Evolutionary conservation across 2,797 vertebrate genomes (phyloP).

Genomic region (Fringilla coelebs): DNA sequence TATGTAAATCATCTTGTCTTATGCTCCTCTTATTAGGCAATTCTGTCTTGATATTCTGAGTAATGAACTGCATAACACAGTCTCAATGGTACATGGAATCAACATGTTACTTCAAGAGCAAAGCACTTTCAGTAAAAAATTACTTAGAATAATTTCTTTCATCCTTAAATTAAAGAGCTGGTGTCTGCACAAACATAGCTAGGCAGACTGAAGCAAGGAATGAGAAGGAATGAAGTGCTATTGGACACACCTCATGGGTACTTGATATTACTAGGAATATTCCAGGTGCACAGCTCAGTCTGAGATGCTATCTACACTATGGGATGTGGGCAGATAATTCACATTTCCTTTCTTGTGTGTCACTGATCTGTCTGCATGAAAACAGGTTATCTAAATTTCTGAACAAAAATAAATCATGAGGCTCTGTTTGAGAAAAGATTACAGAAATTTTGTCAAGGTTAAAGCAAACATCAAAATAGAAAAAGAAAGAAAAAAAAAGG

Average conservation of each 20-base stretch:
- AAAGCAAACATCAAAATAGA: background rate
- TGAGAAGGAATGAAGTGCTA: background rate
- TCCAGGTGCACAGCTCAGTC: background rate
- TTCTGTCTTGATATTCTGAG: conserved; percentile 31
- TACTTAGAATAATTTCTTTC: conserved; percentile 18
- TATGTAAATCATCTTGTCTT: conserved; percentile 55
- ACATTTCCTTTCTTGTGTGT: background rate
- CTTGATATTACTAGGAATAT: background rate
- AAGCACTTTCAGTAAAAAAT: background rate
- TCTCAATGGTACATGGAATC: background rate
- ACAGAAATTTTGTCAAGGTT: background rate
- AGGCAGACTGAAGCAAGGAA: background rate
- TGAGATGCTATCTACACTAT: conserved; percentile 3
- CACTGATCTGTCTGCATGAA: background rate
- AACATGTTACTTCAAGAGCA: background rate
- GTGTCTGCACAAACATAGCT: background rate
- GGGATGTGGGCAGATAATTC: background rate
- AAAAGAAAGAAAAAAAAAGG: background rate
- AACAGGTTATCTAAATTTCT: background rate
- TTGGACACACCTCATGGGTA: background rate
- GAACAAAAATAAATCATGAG: background rate
- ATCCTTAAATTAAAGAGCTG: background rate
- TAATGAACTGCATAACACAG: conserved; percentile 13
- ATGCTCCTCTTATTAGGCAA: conserved; percentile 44
- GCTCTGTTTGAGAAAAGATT: background rate